Evolutionary conservation across 2,888 invertebrate species (phyloP).

Genomic region (Chloromyia formosa): DNA sequence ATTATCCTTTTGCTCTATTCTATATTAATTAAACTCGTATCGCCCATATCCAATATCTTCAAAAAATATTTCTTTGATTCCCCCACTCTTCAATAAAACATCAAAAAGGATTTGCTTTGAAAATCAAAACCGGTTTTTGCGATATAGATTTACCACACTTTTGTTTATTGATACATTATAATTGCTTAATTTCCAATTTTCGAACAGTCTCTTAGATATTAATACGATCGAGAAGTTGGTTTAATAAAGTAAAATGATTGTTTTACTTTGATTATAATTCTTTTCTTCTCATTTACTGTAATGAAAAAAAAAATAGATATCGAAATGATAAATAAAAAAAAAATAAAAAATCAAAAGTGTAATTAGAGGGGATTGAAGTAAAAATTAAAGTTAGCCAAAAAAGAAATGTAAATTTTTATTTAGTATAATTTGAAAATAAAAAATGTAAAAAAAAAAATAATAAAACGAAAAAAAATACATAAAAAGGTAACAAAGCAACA

Average conservation of each 20-base stretch:
- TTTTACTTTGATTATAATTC: conserved; percentile 40
- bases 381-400: not conserved
- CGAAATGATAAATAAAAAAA: not conserved
- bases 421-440: conserved; percentile 15
- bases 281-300: conserved; percentile 19
- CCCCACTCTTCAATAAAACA: not conserved
- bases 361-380: conserved; percentile 26
- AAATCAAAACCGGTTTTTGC: not conserved
- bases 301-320: not conserved
- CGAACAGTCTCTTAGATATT: conserved; percentile 18
- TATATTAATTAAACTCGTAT: not conserved
- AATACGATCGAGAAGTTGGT: conserved; percentile 26
- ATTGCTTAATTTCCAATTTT: not conserved
- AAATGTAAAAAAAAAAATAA: conserved; percentile 13
- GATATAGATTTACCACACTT: not conserved
- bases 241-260: conserved; percentile 32
- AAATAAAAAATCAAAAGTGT: not conserved
- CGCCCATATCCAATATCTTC: not conserved
- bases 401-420: conserved; percentile 10
- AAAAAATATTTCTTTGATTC: not conserved
- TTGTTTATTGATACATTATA: not conserved
- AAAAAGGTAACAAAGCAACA: not conserved
- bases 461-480: not conserved
- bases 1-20: conserved; percentile 20
- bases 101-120: not conserved